Evolutionary conservation across 2,888 invertebrate genomes (phyloP), one percentile per base, ranked within the genome.

Genomic region (Minunthozetes semirufus): DNA sequence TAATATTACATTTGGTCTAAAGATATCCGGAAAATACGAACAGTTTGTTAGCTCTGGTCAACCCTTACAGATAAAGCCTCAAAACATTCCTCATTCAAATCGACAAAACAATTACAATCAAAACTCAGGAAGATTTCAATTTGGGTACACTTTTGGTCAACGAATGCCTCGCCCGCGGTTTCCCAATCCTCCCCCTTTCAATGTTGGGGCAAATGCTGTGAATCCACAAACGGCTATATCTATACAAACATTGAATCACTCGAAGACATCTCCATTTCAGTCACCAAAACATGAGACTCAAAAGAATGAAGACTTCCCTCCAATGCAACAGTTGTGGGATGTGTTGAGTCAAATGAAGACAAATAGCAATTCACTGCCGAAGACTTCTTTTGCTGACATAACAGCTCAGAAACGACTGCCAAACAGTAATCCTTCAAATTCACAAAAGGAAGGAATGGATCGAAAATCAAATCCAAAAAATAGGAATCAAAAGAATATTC

Each of bases 1-100:
- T 74, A 89, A 89, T 81, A 81, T 89, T 17, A 85, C 86, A 1
- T 84, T 88, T 79, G 88, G 88, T 0, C 81, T 83, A 46, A 81
- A 87, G 46, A 56, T 27, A 13, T 59, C 72, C 9, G 63, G 63
- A 59, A 71, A 72, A 42, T 48, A 29, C 27, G 42, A 42, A 22
- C 38, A 59, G 11, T 75, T 75, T 17, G 27, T 53, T 1, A 75
- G 38, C 19, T 29, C 50, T 15, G 71, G 72, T 50, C 75, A 75
- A 48, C 75, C 75, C 13, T 59, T 75, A 25, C 75, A 75, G 70
- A 5, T 48, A 17, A 19, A 46, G 17, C 17, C 48, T 8, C n/a
- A 38, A 1, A 46, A 48, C 11, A 48, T 5, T 19, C 1, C 2
- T 22, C n/a, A 63, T 17, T 17, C 33, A 1, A 15, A 63, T 33